Conservation (phyloP, 2,113 vertebrate species). For the Colossoma macropomum region DNA sequence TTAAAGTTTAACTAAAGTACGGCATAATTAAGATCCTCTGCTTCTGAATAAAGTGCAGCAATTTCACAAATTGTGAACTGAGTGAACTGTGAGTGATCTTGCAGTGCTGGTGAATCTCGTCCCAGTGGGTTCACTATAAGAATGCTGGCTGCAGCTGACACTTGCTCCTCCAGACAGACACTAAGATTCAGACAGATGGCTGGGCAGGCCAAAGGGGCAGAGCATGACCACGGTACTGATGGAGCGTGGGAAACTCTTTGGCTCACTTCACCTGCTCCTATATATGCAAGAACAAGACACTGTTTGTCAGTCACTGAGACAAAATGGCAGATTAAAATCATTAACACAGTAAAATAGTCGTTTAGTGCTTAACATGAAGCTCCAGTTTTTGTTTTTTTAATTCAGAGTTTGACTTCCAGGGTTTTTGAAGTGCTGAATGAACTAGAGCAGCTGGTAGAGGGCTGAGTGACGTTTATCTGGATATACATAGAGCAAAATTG, state of each 20-base stretch:
- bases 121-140: conserved; percentile 62
- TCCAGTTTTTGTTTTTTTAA: not conserved
- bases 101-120: conserved; percentile 38
- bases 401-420: not conserved
- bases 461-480: not conserved
- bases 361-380: conserved; percentile 1
- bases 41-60: not conserved
- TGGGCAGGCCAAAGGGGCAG: conserved; percentile 70
- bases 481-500: too few species aligned
- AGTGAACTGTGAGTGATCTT: not conserved
- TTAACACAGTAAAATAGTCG: conserved; percentile 8
- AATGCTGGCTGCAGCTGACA: conserved; percentile 76
- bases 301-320: conserved; percentile 37
- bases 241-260: conserved; percentile 81
- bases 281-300: conserved; percentile 25
- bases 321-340: conserved; percentile 34
- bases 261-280: conserved; percentile 77
- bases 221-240: conserved; percentile 69
- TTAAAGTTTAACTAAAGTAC: not conserved
- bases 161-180: conserved; percentile 67
- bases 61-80: not conserved
- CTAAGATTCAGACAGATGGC: conserved; percentile 78
- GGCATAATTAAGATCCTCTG: not conserved
- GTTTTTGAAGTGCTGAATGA: not conserved
- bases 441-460: not conserved